Base-by-base conservation (phyloP, 1,140 invertebrate species). In the Drosophila repleta region DNA sequence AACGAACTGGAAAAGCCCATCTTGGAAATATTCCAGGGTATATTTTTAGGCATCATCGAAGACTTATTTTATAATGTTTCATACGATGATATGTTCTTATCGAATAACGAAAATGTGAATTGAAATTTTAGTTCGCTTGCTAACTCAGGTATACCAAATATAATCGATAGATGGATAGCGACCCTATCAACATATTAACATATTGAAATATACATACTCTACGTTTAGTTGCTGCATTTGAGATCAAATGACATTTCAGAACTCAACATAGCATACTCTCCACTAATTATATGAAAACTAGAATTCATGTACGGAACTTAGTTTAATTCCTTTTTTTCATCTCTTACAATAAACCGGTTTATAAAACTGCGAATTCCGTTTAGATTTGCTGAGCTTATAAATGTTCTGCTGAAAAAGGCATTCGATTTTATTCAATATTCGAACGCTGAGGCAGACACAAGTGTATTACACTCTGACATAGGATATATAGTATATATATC, bases 1-100 rank as follows among this genome's bases (percentile, higher is more conserved):
- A 85, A 85, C 24, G 81, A 85, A 37, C n/a, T 77, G n/a, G 81
- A 85, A 66, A 60, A 60, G n/a, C 65, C 81, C 41, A 20, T 85
- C 15, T 55, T 85, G 20, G 55, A 45, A 0, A 20, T 77, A 35
- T 80, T 85, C 11, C 58, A 65, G 17, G 58, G 74, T 4, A 74
- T 85, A 0, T 85, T 85, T 17, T 46, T 63, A n/a, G 51, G 64
- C 8, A 57, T 85, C 26, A n/a, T 85, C 4, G 49, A 85, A 6
- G 74, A 85, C 46, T 65, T 79, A 5, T 85, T 85, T 20, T 24
- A 80, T 13, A 74, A 70, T 15, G 63, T 85, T 17, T 46, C 81
- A 5, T 84, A 84, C 11, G 81, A 84, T 68, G 81, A 84, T 63
- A 49, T 84, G 52, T 84, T 84, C 39, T 61, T 84, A 32, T 60